Base-by-base conservation (phyloP, 1,140 invertebrate species). In the Varroa destructor region DNA sequence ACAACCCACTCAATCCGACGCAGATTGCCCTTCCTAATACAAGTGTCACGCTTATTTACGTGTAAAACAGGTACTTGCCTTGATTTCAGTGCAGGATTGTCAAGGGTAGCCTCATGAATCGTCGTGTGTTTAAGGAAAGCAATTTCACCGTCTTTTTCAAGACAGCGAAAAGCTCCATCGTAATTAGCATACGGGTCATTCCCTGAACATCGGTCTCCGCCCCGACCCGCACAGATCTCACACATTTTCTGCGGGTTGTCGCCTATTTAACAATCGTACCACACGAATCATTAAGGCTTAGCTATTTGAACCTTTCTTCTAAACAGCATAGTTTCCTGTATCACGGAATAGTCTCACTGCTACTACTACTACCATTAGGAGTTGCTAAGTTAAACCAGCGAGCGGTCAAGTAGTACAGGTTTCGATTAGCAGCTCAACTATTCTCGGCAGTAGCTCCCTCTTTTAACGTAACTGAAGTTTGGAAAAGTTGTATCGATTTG, bases 41-140 rank as follows among this genome's bases (percentile, higher is more conserved):
- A 25, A 25, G 25, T 25, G 25, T 25, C 25, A 25, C 25, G 25
- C 25, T 25, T 25, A 25, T 25, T 25, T 25, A 25, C 25, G 25
- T 25, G 25, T 25, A 25, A 25, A 25, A 25, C 25, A 25, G 25
- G 25, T 51, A 40, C 25, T 71, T 25, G 56, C 46, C 14, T 70
- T 37, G 25, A 46, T n/a, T 56, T n/a, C 79, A 81, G 40, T 85
- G 75, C 71, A 78, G 81, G 76, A 82, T 84, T 87, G 76, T 1
- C 79, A 81, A 10, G 77, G 4, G 87, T 84, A 80, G 90, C 86
- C 80, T 90, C 86, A 25, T 82, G 74, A 4, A 91, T 86, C 4
- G 91, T 93, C 0, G 87, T 88, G 77, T 97, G 91, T 72, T 89
- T 86, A 0, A 97, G 81, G 80, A 97, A 97, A 0, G 93, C 93